Evolutionary conservation across 2,113 vertebrate species (phyloP).

Genomic region (Tetraodon nigroviridis): DNA sequence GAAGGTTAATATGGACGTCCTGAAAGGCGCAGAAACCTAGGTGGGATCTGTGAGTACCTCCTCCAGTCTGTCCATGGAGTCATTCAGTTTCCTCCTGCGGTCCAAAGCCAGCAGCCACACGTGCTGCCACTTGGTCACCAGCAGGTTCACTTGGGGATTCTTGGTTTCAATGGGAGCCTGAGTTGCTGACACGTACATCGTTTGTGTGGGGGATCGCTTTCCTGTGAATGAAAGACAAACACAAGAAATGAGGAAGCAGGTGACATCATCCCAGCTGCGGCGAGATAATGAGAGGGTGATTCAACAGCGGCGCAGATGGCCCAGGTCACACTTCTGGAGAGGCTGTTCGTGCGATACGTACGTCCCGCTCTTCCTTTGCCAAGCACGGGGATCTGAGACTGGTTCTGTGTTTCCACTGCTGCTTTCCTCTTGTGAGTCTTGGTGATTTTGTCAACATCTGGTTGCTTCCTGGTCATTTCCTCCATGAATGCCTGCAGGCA

Average conservation of each 20-base stretch:
- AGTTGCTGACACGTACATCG: slow-evolving; percentile 82
- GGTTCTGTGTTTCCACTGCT: slow-evolving; percentile 57
- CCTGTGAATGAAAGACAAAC: slow-evolving; percentile 72
- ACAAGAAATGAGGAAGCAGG: not conserved
- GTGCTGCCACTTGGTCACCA: slow-evolving; percentile 98
- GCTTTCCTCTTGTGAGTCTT: slow-evolving; percentile 95
- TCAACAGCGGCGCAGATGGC: slow-evolving; percentile 58
- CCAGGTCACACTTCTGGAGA: slow-evolving; percentile 26
- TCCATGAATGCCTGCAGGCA: slow-evolving; percentile 88
- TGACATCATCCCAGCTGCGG: slow-evolving; percentile 60
- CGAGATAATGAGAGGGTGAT: slow-evolving; percentile 48
- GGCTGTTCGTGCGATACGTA: slow-evolving; percentile 71
- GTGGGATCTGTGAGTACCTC: slow-evolving; percentile 74
- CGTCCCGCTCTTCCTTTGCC: slow-evolving; percentile 87
- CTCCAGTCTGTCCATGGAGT: slow-evolving; percentile 92
- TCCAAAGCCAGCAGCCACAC: slow-evolving; percentile 98
- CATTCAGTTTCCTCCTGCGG: slow-evolving; percentile 91
- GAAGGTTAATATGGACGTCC: not conserved
- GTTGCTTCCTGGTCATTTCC: slow-evolving; percentile 99
- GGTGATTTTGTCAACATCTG: slow-evolving; percentile 97
- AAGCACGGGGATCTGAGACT: slow-evolving; percentile 93
- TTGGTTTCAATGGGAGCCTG: slow-evolving; percentile 91
- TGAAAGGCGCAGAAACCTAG: not conserved
- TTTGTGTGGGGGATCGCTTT: slow-evolving; percentile 88
- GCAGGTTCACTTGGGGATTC: slow-evolving; percentile 89